These are phyloP conservation scores for Lepidurus apus DNA, from an alignment of 1,140 invertebrate genomes.

Conservation along the genomic window DNA sequence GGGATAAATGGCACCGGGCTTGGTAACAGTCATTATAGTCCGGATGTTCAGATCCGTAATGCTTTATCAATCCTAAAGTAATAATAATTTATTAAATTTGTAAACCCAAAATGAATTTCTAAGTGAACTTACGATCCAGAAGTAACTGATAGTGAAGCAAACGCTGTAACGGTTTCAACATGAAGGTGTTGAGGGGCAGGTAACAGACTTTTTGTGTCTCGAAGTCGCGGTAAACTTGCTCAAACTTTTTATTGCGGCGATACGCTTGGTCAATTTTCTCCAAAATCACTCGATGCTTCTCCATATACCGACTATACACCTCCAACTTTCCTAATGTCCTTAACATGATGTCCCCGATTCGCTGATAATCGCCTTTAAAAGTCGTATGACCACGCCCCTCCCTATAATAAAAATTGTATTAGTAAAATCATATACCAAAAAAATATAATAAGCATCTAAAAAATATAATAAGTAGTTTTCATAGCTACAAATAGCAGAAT, in stretches of 20 bases:
- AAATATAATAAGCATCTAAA: too few relatives aligned
- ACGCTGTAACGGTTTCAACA: conserved; percentile 83
- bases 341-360: conserved; percentile 59
- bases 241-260: conserved; percentile 64
- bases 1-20: conserved; percentile 58
- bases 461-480: too few relatives aligned
- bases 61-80: conserved; percentile 60
- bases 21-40: conserved; percentile 68
- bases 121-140: conserved; percentile 64
- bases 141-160: conserved; percentile 78
- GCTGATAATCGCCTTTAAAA: conserved; percentile 48
- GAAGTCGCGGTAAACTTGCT: conserved; percentile 74
- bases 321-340: conserved; percentile 40
- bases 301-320: conserved; percentile 75
- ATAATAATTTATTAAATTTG: conserved; percentile 24
- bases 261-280: conserved; percentile 67
- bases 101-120: not conserved
- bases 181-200: conserved; percentile 76
- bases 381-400: conserved; percentile 52
- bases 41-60: conserved; percentile 67
- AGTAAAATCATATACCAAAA: not conserved
- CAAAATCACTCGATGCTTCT: conserved; percentile 65
- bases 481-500: too few relatives aligned
- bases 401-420: conserved; percentile 41
- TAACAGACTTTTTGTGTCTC: conserved; percentile 80